A percentile compares a stretch with the other conserved stretches of the same genome.
These are phyloP conservation scores for Archips xylosteana DNA, from an alignment of 2,888 invertebrate species.

Conservation along the genomic window DNA sequence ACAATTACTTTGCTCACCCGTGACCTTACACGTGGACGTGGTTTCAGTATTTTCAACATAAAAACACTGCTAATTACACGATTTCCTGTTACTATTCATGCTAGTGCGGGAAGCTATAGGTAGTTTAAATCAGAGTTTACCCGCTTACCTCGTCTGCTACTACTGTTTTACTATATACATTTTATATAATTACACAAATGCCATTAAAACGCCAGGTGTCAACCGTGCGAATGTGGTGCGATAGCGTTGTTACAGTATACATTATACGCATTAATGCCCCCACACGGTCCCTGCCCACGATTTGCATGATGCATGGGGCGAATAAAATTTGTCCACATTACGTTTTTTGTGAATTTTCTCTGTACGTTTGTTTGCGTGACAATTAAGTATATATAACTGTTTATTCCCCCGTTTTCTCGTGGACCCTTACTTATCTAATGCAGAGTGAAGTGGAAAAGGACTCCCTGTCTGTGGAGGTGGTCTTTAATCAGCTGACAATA, in stretches of 20 bases:
- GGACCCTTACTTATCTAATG: no score
- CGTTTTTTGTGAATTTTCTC: background rate
- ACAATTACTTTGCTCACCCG: no score
- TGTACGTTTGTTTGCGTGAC: background rate
- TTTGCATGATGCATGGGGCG: conserved; percentile 20
- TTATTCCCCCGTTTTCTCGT: no score
- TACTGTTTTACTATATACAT: background rate
- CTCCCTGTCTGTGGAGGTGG: no score
- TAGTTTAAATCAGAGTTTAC: background rate
- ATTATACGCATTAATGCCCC: conserved; percentile 26
- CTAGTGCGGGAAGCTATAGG: background rate
- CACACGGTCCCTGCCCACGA: conserved; percentile 18
- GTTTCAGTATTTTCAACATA: no score
- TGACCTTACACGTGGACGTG: no score
- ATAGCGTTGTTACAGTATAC: conserved; percentile 10
- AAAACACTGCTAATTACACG: no score
- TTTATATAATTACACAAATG: background rate
- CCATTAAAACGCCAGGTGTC: conserved; percentile 8
- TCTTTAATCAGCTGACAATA: no score
- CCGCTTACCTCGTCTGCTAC: background rate
- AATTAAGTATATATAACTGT: no score
- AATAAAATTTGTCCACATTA: conserved; percentile 9
- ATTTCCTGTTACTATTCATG: background rate
- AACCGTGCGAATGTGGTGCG: conserved; percentile 4
- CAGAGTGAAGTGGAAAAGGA: no score